Evolutionary conservation across 2,113 vertebrate genomes (phyloP).

Genomic region (Crocuta crocuta): DNA sequence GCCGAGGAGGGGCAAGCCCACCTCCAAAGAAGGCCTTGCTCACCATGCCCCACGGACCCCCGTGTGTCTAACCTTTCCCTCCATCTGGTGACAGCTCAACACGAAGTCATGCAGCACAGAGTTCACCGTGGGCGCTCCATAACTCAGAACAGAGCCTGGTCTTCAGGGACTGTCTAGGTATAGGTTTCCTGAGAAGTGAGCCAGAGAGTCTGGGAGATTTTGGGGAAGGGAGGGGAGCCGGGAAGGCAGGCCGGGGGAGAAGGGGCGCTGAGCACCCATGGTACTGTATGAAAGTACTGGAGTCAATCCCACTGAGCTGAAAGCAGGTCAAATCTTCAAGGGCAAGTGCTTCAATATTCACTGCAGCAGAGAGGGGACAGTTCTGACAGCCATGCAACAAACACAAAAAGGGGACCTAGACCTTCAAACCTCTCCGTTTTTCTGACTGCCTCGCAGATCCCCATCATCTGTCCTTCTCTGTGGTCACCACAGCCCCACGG

Average conservation of each 20-base stretch:
- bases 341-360: background rate
- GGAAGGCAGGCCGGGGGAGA: background rate
- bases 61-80: background rate
- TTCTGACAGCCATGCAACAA: no score
- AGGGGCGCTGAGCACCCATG: background rate
- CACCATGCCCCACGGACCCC: background rate
- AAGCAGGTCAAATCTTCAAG: background rate
- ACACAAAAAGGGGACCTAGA: background rate
- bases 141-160: slow-evolving; percentile 79
- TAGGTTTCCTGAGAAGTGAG: slow-evolving; percentile 76
- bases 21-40: background rate
- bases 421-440: background rate
- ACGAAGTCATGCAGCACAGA: background rate
- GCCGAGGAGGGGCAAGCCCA: background rate
- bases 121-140: slow-evolving; percentile 7
- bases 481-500: rapidly evolving
- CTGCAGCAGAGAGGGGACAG: background rate
- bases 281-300: background rate
- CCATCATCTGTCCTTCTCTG: background rate
- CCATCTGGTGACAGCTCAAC: background rate
- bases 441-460: background rate
- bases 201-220: slow-evolving; percentile 68
- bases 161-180: slow-evolving; percentile 69
- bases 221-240: slow-evolving; percentile 42
- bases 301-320: background rate